These are phyloP conservation scores for Asbolus verrucosus DNA, from an alignment of 1,140 invertebrate genomes.

Conservation along the genomic window DNA sequence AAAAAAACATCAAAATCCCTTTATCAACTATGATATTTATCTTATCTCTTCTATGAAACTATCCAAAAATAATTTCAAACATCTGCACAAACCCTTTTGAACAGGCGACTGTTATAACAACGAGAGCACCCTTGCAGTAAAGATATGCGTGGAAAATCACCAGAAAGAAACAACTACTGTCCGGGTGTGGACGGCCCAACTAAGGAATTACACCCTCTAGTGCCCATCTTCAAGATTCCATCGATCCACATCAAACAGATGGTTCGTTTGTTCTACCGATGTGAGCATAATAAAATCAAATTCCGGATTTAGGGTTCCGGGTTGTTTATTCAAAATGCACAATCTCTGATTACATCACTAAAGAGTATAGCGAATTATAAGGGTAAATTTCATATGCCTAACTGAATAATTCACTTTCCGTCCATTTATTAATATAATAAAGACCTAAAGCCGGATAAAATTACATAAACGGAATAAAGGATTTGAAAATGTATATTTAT, in stretches of 20 bases:
- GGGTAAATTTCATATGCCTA: background rate
- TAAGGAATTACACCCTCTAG: background rate
- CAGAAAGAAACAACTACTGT: background rate
- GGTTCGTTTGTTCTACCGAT: constrained; percentile 1
- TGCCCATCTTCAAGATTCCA: constrained; percentile 3
- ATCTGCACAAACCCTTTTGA: too few relatives aligned
- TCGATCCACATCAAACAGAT: constrained; percentile 3
- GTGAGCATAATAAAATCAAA: constrained; percentile 25
- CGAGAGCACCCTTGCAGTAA: too few relatives aligned
- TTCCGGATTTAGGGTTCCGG: background rate
- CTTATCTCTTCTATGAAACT: too few relatives aligned
- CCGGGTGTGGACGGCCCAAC: background rate
- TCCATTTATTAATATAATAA: constrained; percentile 11
- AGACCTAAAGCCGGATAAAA: constrained; percentile 6
- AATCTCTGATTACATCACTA: constrained; percentile 15
- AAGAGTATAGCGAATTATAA: constrained; percentile 22
- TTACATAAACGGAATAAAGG: background rate
- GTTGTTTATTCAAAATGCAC: constrained; percentile 30
- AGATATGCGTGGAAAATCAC: background rate
- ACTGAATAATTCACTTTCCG: constrained; percentile 4
- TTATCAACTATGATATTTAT: too few relatives aligned
- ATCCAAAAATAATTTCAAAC: too few relatives aligned
- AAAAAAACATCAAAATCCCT: too few relatives aligned
- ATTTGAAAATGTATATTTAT: background rate
- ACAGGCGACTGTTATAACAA: too few relatives aligned